Conservation (phyloP, 2,888 invertebrate species). For the Eupithecia exiguata region DNA sequence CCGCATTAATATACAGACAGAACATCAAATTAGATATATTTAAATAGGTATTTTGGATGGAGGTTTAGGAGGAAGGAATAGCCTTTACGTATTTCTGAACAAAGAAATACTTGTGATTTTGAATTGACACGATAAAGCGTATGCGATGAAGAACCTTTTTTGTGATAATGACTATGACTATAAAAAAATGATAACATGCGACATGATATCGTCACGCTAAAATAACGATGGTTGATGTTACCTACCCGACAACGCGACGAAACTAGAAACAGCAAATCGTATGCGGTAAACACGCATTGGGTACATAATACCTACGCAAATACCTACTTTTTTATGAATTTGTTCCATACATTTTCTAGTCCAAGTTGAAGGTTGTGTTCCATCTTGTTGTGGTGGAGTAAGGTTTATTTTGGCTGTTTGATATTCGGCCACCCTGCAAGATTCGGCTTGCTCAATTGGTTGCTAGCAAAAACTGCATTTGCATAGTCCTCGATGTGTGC, state of each 20-base stretch:
- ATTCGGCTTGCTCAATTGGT: slow-evolving; percentile 74
- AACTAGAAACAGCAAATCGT: background rate
- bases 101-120: background rate
- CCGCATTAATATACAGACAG: slow-evolving; percentile 13
- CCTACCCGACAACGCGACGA: background rate
- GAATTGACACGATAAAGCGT: background rate
- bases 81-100: background rate
- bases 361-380: background rate
- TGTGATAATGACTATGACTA: background rate
- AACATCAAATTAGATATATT: slow-evolving; percentile 1
- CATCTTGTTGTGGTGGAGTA: slow-evolving; percentile 20
- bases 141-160: background rate
- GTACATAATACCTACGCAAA: background rate
- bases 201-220: background rate
- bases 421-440: slow-evolving; percentile 70
- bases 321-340: background rate
- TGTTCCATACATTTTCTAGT: slow-evolving; percentile 6
- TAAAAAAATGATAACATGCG: background rate
- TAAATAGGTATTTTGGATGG: background rate
- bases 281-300: background rate
- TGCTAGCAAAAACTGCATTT: slow-evolving; percentile 82
- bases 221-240: background rate
- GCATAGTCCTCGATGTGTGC: slow-evolving; percentile 77
- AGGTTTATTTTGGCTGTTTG: slow-evolving; percentile 28
- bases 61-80: too few relatives aligned